A percentile compares a stretch with the other conserved stretches of the same genome.
Evolutionary conservation across 1,140 invertebrate species (phyloP).

Genomic region (Centruroides sculpturatus): DNA sequence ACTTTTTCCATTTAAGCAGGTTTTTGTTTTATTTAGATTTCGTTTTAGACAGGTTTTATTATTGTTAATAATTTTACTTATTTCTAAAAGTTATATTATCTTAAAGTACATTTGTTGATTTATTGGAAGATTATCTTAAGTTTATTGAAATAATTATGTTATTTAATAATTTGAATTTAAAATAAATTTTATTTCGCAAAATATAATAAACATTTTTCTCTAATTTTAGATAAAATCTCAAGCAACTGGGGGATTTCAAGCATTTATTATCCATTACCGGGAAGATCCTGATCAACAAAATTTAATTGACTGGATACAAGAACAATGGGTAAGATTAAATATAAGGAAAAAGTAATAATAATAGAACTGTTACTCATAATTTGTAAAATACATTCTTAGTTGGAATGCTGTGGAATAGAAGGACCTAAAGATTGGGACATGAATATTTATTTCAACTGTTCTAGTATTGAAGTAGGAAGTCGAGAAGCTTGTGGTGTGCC

Average conservation of each 20-base stretch:
- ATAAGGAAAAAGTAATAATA: neutral
- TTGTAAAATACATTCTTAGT: constrained; percentile 29
- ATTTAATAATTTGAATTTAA: neutral
- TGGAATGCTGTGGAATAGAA: constrained; percentile 94
- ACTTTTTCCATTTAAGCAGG: too few species aligned
- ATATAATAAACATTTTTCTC: neutral
- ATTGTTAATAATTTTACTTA: too few species aligned
- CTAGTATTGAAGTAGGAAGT: constrained; percentile 71
- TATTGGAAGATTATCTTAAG: neutral
- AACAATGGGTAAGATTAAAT: constrained; percentile 64
- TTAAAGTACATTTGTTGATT: neutral
- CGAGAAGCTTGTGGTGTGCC: constrained; percentile 94
- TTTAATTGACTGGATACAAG: constrained; percentile 96
- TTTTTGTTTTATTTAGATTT: too few species aligned
- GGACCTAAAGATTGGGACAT: constrained; percentile 87
- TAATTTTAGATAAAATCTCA: constrained; percentile 63
- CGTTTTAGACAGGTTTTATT: too few species aligned
- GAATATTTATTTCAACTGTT: constrained; percentile 96
- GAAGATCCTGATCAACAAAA: constrained; percentile 97
- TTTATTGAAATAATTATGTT: neutral
- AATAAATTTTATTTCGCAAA: neutral
- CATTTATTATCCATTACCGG: constrained; percentile 87
- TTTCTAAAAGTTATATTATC: too few species aligned
- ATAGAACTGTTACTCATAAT: constrained; percentile 1
- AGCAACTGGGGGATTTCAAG: constrained; percentile 77